Percentiles rank a stretch among this genome's conserved stretches.
phyloP scores from a whole-genome alignment of 2,113 vertebrate genomes.

The Equus przewalskii region DNA sequence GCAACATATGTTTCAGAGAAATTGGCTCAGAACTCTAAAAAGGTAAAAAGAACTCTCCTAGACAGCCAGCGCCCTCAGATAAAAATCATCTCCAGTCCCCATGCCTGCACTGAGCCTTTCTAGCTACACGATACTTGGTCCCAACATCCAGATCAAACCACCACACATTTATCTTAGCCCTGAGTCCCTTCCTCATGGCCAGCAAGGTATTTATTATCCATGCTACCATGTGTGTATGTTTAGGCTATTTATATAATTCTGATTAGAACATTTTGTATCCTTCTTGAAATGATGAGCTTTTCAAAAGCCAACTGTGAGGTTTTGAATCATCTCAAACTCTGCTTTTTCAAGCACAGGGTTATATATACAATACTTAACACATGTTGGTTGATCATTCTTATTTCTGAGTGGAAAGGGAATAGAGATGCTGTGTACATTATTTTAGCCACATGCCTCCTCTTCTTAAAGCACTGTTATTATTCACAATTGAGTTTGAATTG shows the following conservation, averaged over 20 bases:
- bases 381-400: not conserved
- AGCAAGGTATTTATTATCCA: not conserved
- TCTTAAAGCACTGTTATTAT: not conserved
- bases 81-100: not conserved
- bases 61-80: not conserved
- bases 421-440: not conserved
- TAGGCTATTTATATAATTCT: not conserved
- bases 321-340: conserved; percentile 30
- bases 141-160: not conserved
- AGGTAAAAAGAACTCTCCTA: conserved; percentile 69
- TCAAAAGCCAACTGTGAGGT: conserved; percentile 22
- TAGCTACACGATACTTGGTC: not conserved
- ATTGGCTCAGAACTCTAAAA: conserved; percentile 55
- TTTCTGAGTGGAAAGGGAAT: not conserved
- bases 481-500: not conserved
- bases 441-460: not conserved
- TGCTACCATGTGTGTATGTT: not conserved
- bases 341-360: not conserved
- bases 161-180: not conserved
- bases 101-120: not conserved
- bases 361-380: not conserved
- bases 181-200: not conserved
- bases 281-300: conserved; percentile 12
- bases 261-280: conserved; percentile 13
- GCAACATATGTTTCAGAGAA: conserved; percentile 61